Conservation (phyloP, 2,888 invertebrate species). For the Ectemnius cavifrons region DNA sequence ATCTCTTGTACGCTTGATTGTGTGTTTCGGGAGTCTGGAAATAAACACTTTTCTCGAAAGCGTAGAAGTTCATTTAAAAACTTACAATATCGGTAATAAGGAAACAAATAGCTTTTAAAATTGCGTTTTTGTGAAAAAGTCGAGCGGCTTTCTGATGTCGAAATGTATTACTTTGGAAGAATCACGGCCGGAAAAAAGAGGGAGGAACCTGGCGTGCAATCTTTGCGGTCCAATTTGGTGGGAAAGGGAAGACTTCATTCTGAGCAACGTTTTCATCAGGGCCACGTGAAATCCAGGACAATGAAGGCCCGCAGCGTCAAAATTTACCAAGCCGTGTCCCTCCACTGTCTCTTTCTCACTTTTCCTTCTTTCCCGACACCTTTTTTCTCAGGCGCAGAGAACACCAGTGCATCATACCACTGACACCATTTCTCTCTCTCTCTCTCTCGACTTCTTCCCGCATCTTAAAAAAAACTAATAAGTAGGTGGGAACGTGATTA, state of each 20-base stretch:
- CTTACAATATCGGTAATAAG: neutral
- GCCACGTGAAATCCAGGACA: constrained; percentile 60
- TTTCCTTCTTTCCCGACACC: constrained; percentile 24
- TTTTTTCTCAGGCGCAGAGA: constrained; percentile 19
- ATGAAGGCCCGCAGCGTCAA: constrained; percentile 49
- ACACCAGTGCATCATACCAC: constrained; percentile 64
- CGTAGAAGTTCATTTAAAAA: too few species aligned
- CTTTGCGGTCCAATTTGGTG: constrained; percentile 60
- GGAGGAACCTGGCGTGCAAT: constrained; percentile 44
- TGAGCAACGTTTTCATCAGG: constrained; percentile 55
- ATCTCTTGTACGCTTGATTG: too few species aligned
- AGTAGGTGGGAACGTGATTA: constrained; percentile 76
- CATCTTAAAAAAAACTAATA: constrained; percentile 71
- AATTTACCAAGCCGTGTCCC: constrained; percentile 48
- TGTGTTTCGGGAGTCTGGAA: too few species aligned
- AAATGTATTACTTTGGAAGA: constrained; percentile 13
- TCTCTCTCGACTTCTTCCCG: constrained; percentile 71
- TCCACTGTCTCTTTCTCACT: constrained; percentile 26
- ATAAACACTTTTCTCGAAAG: constrained; percentile 9
- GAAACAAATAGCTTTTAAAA: neutral
- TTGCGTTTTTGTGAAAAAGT: neutral
- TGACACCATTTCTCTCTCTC: constrained; percentile 66
- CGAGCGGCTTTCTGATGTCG: neutral
- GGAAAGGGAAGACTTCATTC: constrained; percentile 58
- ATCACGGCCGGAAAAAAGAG: constrained; percentile 24